Conservation (phyloP, 2,797 vertebrate genomes). For the Siniperca obscura region DNA sequence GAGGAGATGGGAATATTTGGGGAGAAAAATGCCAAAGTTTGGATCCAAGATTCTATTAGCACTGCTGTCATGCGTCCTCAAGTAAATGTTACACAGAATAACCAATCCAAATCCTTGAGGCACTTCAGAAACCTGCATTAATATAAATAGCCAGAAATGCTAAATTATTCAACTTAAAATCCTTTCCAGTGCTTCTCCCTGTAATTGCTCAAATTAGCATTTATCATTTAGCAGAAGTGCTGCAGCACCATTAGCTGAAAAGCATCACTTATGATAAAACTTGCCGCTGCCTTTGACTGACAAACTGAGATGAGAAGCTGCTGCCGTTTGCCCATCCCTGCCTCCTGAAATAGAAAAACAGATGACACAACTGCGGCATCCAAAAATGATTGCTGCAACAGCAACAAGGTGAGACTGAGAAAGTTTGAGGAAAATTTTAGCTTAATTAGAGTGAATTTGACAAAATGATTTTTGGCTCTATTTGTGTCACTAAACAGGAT, state of each 20-base stretch:
- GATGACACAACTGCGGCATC: background rate
- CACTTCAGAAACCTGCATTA: slow-evolving; percentile 53
- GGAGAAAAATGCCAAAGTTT: background rate
- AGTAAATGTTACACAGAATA: slow-evolving; percentile 31
- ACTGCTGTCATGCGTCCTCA: slow-evolving; percentile 20
- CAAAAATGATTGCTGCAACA: background rate
- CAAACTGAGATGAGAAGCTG: slow-evolving; percentile 30
- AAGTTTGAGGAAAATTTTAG: background rate
- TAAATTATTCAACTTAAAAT: slow-evolving; percentile 61
- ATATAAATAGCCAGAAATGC: slow-evolving; percentile 57
- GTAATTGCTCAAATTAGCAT: slow-evolving; percentile 67
- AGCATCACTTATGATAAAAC: slow-evolving; percentile 41
- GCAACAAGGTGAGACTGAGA: background rate
- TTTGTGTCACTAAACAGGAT: background rate
- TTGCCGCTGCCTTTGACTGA: slow-evolving; percentile 29
- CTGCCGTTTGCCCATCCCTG: slow-evolving; percentile 57
- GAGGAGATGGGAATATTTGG: background rate
- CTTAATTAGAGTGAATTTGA: background rate
- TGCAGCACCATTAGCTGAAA: slow-evolving; percentile 56
- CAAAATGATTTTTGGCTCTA: background rate
- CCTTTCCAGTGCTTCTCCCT: slow-evolving; percentile 46
- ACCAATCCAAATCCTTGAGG: slow-evolving; percentile 49
- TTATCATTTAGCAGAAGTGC: slow-evolving; percentile 50
- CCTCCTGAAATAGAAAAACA: slow-evolving; percentile 8
- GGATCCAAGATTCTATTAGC: slow-evolving; percentile 23